phyloP scores from a whole-genome alignment of 2,113 vertebrate genomes.

The Parotia lawesii region DNA sequence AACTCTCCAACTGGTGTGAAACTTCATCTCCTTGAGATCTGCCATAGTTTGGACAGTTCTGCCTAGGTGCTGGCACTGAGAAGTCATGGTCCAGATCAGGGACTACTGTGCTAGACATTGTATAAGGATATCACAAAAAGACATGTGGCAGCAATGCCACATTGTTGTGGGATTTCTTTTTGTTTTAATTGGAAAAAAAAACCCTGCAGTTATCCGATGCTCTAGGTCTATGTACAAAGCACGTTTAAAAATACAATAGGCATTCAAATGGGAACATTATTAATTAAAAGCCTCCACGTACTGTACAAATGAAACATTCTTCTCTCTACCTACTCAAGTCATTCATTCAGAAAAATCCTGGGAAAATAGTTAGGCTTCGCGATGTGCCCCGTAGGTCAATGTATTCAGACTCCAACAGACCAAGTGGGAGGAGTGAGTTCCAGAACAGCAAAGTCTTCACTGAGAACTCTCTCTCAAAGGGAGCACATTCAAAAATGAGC shows the following conservation, averaged over 20 bases:
- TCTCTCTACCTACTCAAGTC: conserved; percentile 62
- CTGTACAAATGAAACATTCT: conserved; percentile 59
- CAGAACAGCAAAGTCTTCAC: conserved; percentile 27
- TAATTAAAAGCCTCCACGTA: conserved; percentile 56
- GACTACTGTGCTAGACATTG: not conserved
- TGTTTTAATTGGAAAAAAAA: not conserved
- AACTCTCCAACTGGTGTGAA: not conserved
- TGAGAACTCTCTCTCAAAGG: not conserved
- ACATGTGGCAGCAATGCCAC: not conserved
- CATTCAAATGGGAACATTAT: conserved; percentile 51
- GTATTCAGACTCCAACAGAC: conserved; percentile 44
- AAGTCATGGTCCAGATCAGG: not conserved
- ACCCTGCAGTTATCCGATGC: not conserved
- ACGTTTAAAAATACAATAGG: conserved; percentile 38
- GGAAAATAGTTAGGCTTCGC: conserved; percentile 61
- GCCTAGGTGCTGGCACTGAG: not conserved
- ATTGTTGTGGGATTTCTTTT: not conserved
- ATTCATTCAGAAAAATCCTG: conserved; percentile 69
- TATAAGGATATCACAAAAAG: not conserved
- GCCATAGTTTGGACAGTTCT: not conserved
- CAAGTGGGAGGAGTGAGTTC: conserved; percentile 53
- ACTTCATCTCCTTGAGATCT: not conserved
- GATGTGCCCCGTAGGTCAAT: conserved; percentile 55
- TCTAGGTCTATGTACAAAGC: not conserved
- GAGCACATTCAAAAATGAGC: not conserved